phyloP scores from a whole-genome alignment of 2,113 vertebrate species.

The Pterocles orientalis region DNA sequence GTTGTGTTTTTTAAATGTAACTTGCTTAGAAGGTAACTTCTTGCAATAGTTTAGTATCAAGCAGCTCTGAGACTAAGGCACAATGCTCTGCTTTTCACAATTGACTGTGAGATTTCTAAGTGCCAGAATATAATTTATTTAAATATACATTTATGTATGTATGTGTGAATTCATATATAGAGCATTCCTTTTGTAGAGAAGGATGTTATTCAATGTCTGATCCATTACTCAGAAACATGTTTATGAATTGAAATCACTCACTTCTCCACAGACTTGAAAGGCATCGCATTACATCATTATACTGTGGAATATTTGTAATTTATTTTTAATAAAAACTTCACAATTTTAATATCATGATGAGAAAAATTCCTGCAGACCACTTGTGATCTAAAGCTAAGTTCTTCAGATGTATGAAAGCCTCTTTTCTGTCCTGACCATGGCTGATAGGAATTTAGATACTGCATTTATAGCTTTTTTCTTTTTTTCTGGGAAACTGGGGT shows the following conservation, averaged over 20 bases:
- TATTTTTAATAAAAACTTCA: background rate
- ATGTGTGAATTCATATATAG: background rate
- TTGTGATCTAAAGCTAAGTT: background rate
- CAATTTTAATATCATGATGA: background rate
- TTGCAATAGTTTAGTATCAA: background rate
- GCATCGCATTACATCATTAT: background rate
- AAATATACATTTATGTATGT: background rate
- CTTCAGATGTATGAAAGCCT: background rate
- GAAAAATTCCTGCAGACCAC: background rate
- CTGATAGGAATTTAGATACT: background rate
- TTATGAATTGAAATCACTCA: background rate
- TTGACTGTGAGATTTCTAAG: background rate
- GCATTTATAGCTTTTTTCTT: background rate
- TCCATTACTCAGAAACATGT: background rate
- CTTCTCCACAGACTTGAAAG: background rate
- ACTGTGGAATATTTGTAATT: background rate
- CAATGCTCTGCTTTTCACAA: background rate
- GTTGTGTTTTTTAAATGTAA: background rate
- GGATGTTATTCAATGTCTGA: background rate
- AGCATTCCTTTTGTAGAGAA: background rate
- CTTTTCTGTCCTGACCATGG: background rate
- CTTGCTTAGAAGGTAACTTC: background rate
- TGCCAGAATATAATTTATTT: background rate
- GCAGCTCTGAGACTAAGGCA: background rate
- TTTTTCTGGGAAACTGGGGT: background rate